Conservation (phyloP, 1,140 invertebrate genomes). For the Drosophila novamexicana region DNA sequence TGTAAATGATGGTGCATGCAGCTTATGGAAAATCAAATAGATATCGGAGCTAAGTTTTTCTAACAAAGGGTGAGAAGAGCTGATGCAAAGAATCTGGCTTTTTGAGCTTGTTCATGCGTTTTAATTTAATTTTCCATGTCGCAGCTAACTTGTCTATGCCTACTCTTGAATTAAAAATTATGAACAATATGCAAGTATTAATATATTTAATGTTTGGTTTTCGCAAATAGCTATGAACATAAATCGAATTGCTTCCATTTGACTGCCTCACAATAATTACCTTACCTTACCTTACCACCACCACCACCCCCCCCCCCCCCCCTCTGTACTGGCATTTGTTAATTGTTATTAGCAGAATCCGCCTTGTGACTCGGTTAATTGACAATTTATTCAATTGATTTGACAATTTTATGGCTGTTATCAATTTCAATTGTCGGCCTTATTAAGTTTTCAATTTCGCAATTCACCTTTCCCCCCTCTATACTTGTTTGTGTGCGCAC, state of each 20-base stretch:
- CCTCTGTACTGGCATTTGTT: not conserved
- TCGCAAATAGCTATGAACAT: not conserved
- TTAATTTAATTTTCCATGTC: no score
- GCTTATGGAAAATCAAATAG: no score
- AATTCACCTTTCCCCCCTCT: not conserved
- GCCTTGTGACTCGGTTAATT: not conserved
- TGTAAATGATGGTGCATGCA: no score
- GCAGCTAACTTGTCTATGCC: no score
- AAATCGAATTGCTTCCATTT: not conserved
- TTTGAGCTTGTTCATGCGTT: no score
- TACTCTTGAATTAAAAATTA: no score
- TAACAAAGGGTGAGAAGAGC: no score
- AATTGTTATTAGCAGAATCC: not conserved
- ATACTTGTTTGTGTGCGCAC: not conserved
- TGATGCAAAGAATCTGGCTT: no score
- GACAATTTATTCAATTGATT: slow-evolving; percentile 6
- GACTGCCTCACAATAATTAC: slow-evolving; percentile 20
- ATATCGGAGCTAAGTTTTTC: no score
- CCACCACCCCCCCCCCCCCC: not conserved
- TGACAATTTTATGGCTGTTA: slow-evolving; percentile 12
- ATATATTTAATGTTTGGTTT: no score
- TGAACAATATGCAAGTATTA: no score
- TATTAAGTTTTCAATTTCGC: slow-evolving; percentile 1
- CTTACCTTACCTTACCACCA: not conserved
- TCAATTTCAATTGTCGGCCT: slow-evolving; percentile 11